Base-by-base conservation (phyloP, 2,113 vertebrate species). In the Gnathonemus echidnorhynchus region DNA sequence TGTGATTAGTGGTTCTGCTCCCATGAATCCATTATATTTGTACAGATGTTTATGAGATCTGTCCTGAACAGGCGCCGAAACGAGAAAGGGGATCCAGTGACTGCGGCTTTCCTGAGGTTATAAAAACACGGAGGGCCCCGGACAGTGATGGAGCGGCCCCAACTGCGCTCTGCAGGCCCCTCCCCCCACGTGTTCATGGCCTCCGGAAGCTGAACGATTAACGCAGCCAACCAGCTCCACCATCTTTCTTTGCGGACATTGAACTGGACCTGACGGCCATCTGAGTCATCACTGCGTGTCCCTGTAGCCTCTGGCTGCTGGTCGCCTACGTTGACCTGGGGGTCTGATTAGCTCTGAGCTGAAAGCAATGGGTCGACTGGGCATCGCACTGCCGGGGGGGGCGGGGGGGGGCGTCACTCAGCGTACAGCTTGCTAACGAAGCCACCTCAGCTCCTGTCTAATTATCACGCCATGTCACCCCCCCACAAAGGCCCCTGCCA, bases 121-220 rank as follows among this genome's bases (percentile, higher is more conserved):
- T 94, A 94, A 93, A 95, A 95, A 94, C 93, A 93, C 91, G 90
- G 48, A 92, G 93, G 93, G 93, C 93, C 94, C 94, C 94, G 93
- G 94, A 92, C 93, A 92, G 92, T 92, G 93, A 52, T 93, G 94
- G 87, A 39, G 35, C 0, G 6, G 35, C 31, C 70, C 13, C 70
- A 3, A 6, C 0, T 42, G 15, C 5, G 0, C n/a, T 42, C 15
- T 42, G 35, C 15, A 6, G 35, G 5, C 35, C 35, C 15, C 13
- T 80, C 31, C 0, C 35, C 74, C 35, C 15, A 35, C 8, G 5
- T 6, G 15, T 13, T 42, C 35, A 0, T 2, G 74, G 31, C 35
- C 31, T 80, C 35, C 31, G 74, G 74, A 80, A n/a, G 62, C 27
- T 52, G 27, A 35, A 19, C 46, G 39, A 39, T 35, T 80, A 89